A percentile compares a stretch with the other conserved stretches of the same genome.
Evolutionary conservation across 2,113 vertebrate genomes (phyloP).

Genomic region (Sylvia atricapilla): DNA sequence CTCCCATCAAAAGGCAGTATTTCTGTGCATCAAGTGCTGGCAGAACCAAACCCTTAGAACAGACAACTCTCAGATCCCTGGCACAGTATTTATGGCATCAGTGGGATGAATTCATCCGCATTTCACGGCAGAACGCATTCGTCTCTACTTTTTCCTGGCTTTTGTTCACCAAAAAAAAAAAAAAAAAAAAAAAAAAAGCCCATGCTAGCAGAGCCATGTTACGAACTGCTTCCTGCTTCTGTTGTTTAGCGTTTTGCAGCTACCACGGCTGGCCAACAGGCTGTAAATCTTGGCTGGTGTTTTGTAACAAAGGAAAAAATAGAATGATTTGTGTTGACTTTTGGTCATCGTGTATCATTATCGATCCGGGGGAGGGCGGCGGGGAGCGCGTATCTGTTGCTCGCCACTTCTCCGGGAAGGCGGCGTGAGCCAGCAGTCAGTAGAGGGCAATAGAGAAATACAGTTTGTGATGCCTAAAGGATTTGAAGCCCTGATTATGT

Average conservation of each 20-base stretch:
- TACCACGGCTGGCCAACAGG: not conserved
- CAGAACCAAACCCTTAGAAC: not conserved
- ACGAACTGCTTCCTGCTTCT: constrained; percentile 26
- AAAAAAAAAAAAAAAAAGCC: not conserved
- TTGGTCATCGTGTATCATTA: constrained; percentile 2
- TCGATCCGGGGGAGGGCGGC: not conserved
- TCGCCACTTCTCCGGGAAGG: not conserved
- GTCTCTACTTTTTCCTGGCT: constrained; percentile 16
- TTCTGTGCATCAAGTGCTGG: not conserved
- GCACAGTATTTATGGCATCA: not conserved
- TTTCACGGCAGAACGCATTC: not conserved
- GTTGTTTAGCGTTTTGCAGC: not conserved
- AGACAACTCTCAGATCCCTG: not conserved
- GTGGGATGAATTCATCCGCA: not conserved
- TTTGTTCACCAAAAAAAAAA: not conserved
- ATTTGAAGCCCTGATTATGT: constrained; percentile 53
- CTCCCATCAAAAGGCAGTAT: not conserved
- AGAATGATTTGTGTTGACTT: constrained; percentile 38
- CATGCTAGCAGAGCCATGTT: not conserved
- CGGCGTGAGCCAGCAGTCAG: not conserved
- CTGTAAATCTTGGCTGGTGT: not conserved
- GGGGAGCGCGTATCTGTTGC: not conserved
- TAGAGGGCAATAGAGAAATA: constrained; percentile 68
- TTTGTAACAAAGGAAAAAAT: constrained; percentile 38
- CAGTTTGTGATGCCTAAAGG: constrained; percentile 36